Evolutionary conservation across 2,888 invertebrate species (phyloP).

Genomic region (Dolomedes plantarius): DNA sequence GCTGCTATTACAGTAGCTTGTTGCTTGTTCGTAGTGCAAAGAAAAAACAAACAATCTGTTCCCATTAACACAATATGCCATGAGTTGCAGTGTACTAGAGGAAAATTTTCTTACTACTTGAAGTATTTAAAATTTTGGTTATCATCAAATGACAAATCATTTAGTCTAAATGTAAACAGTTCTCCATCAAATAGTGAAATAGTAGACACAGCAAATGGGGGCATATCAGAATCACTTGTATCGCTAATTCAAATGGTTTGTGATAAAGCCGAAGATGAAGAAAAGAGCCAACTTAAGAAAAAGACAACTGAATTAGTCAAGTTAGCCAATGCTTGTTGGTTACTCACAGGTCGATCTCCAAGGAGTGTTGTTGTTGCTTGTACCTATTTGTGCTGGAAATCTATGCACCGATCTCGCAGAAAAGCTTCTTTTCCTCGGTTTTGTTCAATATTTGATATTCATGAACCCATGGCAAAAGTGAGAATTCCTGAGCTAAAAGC

Average conservation of each 20-base stretch:
- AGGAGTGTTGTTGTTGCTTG: slow-evolving; percentile 31
- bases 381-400: slow-evolving; percentile 55
- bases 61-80: slow-evolving; percentile 16
- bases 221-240: not conserved
- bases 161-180: not conserved
- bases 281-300: not conserved
- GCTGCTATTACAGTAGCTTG: slow-evolving; percentile 37
- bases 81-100: slow-evolving; percentile 21
- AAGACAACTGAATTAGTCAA: slow-evolving; percentile 33
- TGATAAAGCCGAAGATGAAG: not conserved
- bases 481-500: slow-evolving; percentile 29
- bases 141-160: not conserved
- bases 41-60: not conserved
- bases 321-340: slow-evolving; percentile 38
- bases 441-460: slow-evolving; percentile 12
- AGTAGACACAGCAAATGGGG: not conserved
- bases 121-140: slow-evolving; percentile 17
- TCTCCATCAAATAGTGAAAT: not conserved
- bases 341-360: slow-evolving; percentile 22
- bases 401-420: slow-evolving; percentile 15
- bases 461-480: not conserved
- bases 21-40: slow-evolving; percentile 22
- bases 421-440: slow-evolving; percentile 12
- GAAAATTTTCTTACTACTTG: slow-evolving; percentile 7
- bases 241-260: not conserved